These are phyloP conservation scores for Phataginus tetradactyla DNA, from an alignment of 2,797 vertebrate genomes.

Conservation along the genomic window DNA sequence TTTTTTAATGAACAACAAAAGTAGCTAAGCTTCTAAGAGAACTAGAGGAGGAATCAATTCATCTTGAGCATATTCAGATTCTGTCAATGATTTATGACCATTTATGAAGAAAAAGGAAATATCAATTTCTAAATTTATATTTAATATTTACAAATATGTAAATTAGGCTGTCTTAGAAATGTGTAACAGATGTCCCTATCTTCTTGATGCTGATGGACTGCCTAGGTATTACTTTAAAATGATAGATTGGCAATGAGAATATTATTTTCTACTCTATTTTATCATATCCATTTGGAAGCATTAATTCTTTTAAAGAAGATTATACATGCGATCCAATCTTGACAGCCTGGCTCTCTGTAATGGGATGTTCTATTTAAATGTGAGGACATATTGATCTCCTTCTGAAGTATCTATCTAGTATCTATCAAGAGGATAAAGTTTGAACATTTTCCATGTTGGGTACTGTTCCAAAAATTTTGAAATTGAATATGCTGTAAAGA, in stretches of 20 bases:
- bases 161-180: slow-evolving; percentile 80
- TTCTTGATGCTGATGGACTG: slow-evolving; percentile 76
- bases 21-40: slow-evolving; percentile 32
- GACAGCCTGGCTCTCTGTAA: slow-evolving; percentile 79
- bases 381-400: slow-evolving; percentile 82
- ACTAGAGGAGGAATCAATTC: slow-evolving; percentile 50
- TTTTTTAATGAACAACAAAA: slow-evolving; percentile 38
- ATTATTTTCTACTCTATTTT: slow-evolving; percentile 78
- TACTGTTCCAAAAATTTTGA: slow-evolving; percentile 74
- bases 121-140: slow-evolving; percentile 82
- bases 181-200: slow-evolving; percentile 79
- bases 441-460: slow-evolving; percentile 73
- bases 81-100: slow-evolving; percentile 80
- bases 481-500: slow-evolving; percentile 70
- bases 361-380: slow-evolving; percentile 83
- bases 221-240: slow-evolving; percentile 81
- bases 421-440: slow-evolving; percentile 81
- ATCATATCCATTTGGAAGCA: slow-evolving; percentile 81
- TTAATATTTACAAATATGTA: slow-evolving; percentile 84
- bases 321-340: slow-evolving; percentile 82
- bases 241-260: slow-evolving; percentile 78
- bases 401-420: slow-evolving; percentile 81
- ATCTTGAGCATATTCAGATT: slow-evolving; percentile 59
- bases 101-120: slow-evolving; percentile 80
- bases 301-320: slow-evolving; percentile 81